Evolutionary conservation across 92 coral and sea anemone species (phyloP), one percentile per base, ranked within the genome.

Genomic region (Bergia sp.): DNA sequence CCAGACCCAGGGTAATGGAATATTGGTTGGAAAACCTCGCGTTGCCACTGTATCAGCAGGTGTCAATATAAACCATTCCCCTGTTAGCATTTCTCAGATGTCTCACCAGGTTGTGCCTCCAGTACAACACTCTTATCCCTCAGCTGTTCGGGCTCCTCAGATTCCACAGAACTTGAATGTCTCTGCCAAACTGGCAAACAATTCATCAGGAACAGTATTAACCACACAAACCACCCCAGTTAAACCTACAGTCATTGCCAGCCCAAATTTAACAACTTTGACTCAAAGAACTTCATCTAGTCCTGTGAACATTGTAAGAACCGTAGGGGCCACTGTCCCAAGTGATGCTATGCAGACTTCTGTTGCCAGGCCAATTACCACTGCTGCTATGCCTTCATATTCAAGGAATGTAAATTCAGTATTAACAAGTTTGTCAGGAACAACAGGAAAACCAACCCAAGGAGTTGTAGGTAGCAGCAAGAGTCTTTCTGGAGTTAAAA

Each of bases 341-440:
- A 84, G 87, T 84, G 87, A 84, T 36, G 87, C 87, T n/a, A 84
- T 84, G 87, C 87, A 84, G 87, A 84, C 87, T 6, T 12, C 79
- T 5, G 78, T 84, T 15, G 13, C 8, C 87, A 84, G 87, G 40
- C 87, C 87, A 11, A 37, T 50, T 43, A 37, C 87, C 23, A 84
- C 87, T 84, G 87, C 65, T 10, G 87, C 87, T 42, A 38, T 81
- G 87, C 65, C 66, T 21, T 45, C 87, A 45, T 55, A 71, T 47
- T 84, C 87, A 18, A 84, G 55, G 72, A 84, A 47, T 69, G 65
- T 72, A 36, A 84, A 84, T 71, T 69, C 78, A 36, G 75, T 84
- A 7, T 69, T 71, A 36, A 71, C 87, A 23, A 81, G 45, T 65
- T 15, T 13, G 76, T 49, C 77, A 11, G 87, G 53, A 84, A 36